Conservation (phyloP, 2,113 vertebrate genomes). For the Platycercus adscitus region DNA sequence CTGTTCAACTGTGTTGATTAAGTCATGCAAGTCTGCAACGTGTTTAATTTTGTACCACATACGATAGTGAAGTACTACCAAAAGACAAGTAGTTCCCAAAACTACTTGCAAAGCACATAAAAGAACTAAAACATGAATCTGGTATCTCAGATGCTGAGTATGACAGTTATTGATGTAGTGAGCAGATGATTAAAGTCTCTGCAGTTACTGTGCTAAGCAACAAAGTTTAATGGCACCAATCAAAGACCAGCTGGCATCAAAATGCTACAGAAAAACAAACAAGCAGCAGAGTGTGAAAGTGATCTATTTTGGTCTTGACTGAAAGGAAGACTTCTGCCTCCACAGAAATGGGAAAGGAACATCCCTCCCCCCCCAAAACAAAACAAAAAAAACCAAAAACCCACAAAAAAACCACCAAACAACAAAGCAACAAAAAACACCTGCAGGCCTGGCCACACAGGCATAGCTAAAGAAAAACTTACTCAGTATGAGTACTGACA, state of each 20-base stretch:
- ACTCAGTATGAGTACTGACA: neutral
- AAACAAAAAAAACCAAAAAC: neutral
- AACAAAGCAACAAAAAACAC: neutral
- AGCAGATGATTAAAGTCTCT: neutral
- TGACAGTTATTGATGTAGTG: neutral
- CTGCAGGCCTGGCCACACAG: neutral
- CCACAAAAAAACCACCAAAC: too few species aligned
- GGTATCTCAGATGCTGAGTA: neutral
- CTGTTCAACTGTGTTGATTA: neutral
- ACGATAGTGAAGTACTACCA: neutral
- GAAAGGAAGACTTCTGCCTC: neutral
- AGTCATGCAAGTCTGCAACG: neutral
- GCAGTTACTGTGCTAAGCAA: neutral
- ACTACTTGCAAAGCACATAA: neutral
- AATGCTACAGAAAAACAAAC: constrained; percentile 20
- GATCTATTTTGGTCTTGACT: neutral
- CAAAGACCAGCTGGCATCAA: constrained; percentile 34
- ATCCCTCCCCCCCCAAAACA: neutral
- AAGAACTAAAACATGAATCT: neutral
- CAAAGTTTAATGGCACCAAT: constrained; percentile 12
- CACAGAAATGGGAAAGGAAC: neutral
- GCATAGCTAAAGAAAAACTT: neutral
- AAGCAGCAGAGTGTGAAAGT: neutral
- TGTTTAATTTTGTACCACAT: neutral
- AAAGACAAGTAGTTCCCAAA: neutral